Evolutionary conservation across 2,797 vertebrate genomes (phyloP).

Genomic region (Acanthurus leucopareius): DNA sequence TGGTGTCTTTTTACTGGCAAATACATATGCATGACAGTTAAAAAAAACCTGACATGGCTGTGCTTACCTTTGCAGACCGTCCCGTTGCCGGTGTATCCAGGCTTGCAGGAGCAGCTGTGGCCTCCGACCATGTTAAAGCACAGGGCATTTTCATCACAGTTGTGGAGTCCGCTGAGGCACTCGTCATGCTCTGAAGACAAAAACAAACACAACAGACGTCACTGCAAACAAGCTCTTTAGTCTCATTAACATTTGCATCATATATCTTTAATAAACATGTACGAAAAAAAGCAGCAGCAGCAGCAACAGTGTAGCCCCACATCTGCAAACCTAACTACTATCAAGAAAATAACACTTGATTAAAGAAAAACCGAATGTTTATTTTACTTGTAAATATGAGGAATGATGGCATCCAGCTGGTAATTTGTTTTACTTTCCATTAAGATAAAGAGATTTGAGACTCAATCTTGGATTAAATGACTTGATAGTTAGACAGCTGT

Average conservation of each 20-base stretch:
- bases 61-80: conserved; percentile 94
- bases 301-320: not conserved
- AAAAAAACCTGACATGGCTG: not conserved
- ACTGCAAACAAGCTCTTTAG: not conserved
- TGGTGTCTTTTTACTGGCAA: too few relatives aligned
- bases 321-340: conserved; percentile 36
- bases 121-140: conserved; percentile 98
- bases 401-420: conserved; percentile 32
- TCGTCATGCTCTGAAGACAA: conserved; percentile 92
- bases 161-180: conserved; percentile 93
- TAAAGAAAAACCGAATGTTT: conserved; percentile 35
- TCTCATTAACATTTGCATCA: not conserved
- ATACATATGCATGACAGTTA: not conserved
- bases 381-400: conserved; percentile 37
- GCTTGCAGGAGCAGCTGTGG: conserved; percentile 97
- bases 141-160: conserved; percentile 94
- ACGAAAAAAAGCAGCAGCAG: not conserved
- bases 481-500: conserved; percentile 54
- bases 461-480: conserved; percentile 46
- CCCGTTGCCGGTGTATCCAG: conserved; percentile 94
- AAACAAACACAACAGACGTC: conserved; percentile 4
- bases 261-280: not conserved
- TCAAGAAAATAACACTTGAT: conserved; percentile 44
- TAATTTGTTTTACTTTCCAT: conserved; percentile 52
- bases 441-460: conserved; percentile 36